These are phyloP conservation scores for Grapholita molesta DNA, from an alignment of 1,140 invertebrate species.

Conservation along the genomic window DNA sequence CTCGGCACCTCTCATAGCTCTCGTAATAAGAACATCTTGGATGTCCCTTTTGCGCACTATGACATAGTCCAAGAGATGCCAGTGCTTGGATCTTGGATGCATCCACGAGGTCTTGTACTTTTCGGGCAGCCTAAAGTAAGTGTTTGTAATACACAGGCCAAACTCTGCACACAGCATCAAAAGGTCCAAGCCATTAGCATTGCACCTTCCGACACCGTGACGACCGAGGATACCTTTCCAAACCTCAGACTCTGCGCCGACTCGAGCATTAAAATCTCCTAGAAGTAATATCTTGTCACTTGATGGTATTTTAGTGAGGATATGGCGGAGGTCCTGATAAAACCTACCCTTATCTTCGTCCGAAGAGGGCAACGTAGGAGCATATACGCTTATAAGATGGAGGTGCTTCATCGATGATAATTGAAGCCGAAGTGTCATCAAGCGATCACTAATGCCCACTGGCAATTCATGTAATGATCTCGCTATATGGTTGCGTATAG, in stretches of 20 bases:
- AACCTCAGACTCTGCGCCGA: slow-evolving; percentile 2
- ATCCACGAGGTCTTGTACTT: slow-evolving; percentile 2
- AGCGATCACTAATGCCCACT: too few relatives aligned
- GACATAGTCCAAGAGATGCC: neutral
- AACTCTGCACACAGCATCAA: too few relatives aligned
- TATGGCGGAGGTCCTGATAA: slow-evolving; percentile 17
- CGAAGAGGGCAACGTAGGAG: slow-evolving; percentile 20
- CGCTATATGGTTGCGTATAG: too few relatives aligned
- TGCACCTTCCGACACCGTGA: slow-evolving; percentile 17
- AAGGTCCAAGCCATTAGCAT: slow-evolving; percentile 4
- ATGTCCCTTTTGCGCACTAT: neutral
- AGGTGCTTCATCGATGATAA: slow-evolving; percentile 16
- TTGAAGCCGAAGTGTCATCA: slow-evolving; percentile 24
- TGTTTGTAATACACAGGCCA: neutral
- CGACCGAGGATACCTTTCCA: slow-evolving; percentile 10
- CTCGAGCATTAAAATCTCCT: slow-evolving; percentile 29
- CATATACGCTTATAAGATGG: slow-evolving; percentile 28
- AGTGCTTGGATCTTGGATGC: slow-evolving; percentile 10
- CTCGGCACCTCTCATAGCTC: neutral
- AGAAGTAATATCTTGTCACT: slow-evolving; percentile 19
- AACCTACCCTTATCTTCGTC: slow-evolving; percentile 28
- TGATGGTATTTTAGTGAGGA: neutral
- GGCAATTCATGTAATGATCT: too few relatives aligned
- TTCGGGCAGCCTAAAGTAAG: neutral
- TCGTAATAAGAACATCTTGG: neutral